Evolutionary conservation across 1,140 invertebrate species (phyloP), one percentile per base, ranked within the genome.

Genomic region (Apis florea): DNA sequence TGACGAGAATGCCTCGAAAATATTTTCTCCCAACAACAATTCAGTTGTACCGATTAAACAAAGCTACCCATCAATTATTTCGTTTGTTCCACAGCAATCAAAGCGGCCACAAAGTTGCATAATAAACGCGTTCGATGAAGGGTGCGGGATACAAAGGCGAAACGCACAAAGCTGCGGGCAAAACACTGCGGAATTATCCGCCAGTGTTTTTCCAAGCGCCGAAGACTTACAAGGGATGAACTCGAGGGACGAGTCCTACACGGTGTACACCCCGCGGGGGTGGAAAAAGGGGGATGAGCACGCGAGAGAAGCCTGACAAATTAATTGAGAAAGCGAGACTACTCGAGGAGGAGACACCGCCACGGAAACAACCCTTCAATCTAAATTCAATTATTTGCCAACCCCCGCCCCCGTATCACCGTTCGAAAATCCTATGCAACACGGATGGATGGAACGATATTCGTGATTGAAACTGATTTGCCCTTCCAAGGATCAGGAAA

Each of bases 381-480:
- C 89, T 90, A 92, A 92, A 92, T 92, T 92, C 91, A 92, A 92
- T 92, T 92, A 92, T 92, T 92, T 89, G 79, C 78, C 81, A 84
- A 74, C 59, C 73, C 49, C 19, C 26, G 3, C 24, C 21, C 13
- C 49, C 70, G 72, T 83, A 73, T 85, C 83, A 82, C 9, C 84
- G 83, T 87, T 88, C 70, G 87, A 91, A 91, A 89, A 91, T 90
- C 86, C 84, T 83, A 75, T 82, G 84, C 73, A 72, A 87, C 31
- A 24, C 24, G 51, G 40, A 24, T 26, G 51, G 19, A 63, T 26
- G 61, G 58, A 79, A 61, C 49, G 64, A 82, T 72, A 63, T 51
- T 81, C 31, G 69, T 49, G 53, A 26, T 66, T 24, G 61, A 49
- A 31, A 49, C 54, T 19, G 51, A 67, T 67, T 58, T 21, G 13